These are phyloP conservation scores for Lacerta bilineata DNA, from an alignment of 2,797 vertebrate species.

Conservation along the genomic window DNA sequence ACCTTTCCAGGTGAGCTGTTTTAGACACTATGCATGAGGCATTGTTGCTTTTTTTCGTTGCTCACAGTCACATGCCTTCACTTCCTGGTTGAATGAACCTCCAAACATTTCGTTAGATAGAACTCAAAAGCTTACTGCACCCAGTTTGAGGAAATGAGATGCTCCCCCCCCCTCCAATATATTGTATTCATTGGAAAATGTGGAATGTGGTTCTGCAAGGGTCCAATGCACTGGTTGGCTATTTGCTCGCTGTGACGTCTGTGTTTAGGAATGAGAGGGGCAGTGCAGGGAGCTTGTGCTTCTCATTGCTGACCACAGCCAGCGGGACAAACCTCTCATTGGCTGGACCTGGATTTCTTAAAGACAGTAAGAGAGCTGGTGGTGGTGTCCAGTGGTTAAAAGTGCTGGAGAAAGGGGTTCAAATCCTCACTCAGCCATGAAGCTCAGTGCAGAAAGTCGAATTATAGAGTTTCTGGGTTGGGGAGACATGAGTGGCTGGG, in stretches of 20 bases:
- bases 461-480: too few relatives aligned
- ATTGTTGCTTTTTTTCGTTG: background rate
- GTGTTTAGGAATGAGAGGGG: background rate
- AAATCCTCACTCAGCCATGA: background rate
- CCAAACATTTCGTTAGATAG: too few relatives aligned
- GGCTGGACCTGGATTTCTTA: background rate
- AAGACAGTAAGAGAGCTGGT: background rate
- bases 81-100: background rate
- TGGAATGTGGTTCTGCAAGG: constrained; percentile 28
- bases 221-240: background rate
- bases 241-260: background rate
- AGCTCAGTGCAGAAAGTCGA: background rate
- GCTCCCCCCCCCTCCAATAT: background rate
- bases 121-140: background rate
- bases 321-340: background rate
- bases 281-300: background rate
- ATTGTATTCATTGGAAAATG: background rate
- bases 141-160: background rate
- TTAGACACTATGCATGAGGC: background rate
- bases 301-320: background rate
- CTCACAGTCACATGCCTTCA: background rate
- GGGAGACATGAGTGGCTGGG: too few relatives aligned
- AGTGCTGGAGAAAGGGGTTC: background rate
- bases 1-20: background rate
- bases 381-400: background rate